phyloP scores from a whole-genome alignment of 2,888 invertebrate species.

The Selenia dentaria region DNA sequence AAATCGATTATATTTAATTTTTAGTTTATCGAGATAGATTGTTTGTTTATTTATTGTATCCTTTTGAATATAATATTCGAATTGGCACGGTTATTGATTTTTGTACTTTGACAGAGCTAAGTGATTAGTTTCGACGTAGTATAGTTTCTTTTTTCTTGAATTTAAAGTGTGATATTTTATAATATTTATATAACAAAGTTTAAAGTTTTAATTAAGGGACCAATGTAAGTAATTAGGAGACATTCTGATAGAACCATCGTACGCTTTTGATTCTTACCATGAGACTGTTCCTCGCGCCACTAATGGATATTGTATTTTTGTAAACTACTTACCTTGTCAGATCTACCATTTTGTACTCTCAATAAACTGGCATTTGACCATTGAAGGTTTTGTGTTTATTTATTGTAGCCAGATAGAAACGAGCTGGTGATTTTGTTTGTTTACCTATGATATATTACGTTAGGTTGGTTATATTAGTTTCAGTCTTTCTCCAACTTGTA shows the following conservation, averaged over 20 bases:
- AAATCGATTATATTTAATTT: slow-evolving; percentile 82
- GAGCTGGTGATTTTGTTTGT: slow-evolving; percentile 67
- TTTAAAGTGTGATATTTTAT: slow-evolving; percentile 85
- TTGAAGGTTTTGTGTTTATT: slow-evolving; percentile 70
- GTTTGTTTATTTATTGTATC: slow-evolving; percentile 83
- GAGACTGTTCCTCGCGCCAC: slow-evolving; percentile 70
- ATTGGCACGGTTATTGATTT: slow-evolving; percentile 80
- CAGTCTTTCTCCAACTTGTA: slow-evolving; percentile 73
- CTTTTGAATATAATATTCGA: slow-evolving; percentile 79
- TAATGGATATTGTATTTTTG: slow-evolving; percentile 58
- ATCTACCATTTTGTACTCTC: slow-evolving; percentile 65
- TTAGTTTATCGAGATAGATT: slow-evolving; percentile 81
- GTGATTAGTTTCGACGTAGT: slow-evolving; percentile 78
- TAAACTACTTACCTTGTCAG: slow-evolving; percentile 50
- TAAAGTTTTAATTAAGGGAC: slow-evolving; percentile 83
- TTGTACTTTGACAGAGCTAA: slow-evolving; percentile 82
- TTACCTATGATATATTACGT: slow-evolving; percentile 36
- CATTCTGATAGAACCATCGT: slow-evolving; percentile 75
- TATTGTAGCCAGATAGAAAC: slow-evolving; percentile 50
- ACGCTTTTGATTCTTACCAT: slow-evolving; percentile 67
- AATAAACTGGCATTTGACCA: slow-evolving; percentile 72
- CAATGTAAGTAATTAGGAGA: slow-evolving; percentile 82
- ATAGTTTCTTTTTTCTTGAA: slow-evolving; percentile 79
- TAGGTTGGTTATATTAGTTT: slow-evolving; percentile 48
- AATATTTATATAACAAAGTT: slow-evolving; percentile 84